These are phyloP conservation scores for Pipa parva DNA, from an alignment of 2,113 vertebrate species.

Conservation along the genomic window DNA sequence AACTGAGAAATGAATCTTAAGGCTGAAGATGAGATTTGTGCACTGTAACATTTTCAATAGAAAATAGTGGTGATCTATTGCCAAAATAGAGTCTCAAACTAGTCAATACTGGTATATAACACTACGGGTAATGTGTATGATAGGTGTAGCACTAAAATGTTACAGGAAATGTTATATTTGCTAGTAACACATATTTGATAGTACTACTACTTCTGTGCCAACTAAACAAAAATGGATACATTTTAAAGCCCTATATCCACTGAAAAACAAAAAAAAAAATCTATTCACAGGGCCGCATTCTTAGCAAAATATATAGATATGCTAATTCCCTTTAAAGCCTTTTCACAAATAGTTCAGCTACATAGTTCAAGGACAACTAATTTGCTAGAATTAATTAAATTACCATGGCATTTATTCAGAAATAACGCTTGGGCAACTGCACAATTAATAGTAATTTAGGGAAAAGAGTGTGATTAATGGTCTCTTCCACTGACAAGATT, in stretches of 20 bases:
- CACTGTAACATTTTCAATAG: too few relatives aligned
- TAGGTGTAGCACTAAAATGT: too few relatives aligned
- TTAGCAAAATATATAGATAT: background rate
- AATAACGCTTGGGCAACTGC: conserved; percentile 25
- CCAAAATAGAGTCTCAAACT: too few relatives aligned
- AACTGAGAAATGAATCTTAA: too few relatives aligned
- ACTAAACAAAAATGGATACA: too few relatives aligned
- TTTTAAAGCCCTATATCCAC: too few relatives aligned
- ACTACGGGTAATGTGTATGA: background rate
- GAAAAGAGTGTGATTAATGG: background rate
- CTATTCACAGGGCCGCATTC: background rate
- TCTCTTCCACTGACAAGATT: conserved; percentile 5
- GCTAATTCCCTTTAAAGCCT: conserved; percentile 16
- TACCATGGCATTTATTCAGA: conserved; percentile 19
- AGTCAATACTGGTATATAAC: too few relatives aligned
- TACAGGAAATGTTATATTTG: too few relatives aligned
- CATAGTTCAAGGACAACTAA: conserved; percentile 25
- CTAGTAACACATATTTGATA: too few relatives aligned
- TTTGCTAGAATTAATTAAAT: conserved; percentile 22
- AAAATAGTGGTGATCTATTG: too few relatives aligned
- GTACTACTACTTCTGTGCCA: too few relatives aligned
- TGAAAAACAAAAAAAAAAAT: background rate
- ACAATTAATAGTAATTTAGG: conserved; percentile 27
- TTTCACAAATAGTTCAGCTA: conserved; percentile 15
- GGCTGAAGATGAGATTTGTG: too few relatives aligned